These are phyloP conservation scores for Mythimna ferrago DNA, from an alignment of 2,888 invertebrate genomes.

Conservation along the genomic window DNA sequence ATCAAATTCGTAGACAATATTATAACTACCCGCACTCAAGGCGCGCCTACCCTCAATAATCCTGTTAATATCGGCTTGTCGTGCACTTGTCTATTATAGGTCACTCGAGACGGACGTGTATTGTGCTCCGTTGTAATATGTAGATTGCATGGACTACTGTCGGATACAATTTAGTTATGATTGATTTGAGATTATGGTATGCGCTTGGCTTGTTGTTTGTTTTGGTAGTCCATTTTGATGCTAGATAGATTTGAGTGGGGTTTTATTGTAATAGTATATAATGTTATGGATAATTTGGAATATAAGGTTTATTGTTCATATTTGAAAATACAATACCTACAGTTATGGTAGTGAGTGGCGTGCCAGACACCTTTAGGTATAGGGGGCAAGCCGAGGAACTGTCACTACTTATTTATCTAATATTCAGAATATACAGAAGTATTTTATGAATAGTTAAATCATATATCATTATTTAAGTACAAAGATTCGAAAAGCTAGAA, in stretches of 20 bases:
- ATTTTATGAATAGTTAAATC: too few species aligned
- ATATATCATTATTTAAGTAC: too few species aligned
- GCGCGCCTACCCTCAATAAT: conserved; percentile 41
- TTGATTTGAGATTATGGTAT: conserved; percentile 23
- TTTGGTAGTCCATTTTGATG: neutral
- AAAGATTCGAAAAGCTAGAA: too few species aligned
- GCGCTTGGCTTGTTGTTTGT: conserved; percentile 9
- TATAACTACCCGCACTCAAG: conserved; percentile 2
- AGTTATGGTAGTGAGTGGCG: too few species aligned
- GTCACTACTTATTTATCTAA: too few species aligned
- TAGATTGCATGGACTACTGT: conserved; percentile 38
- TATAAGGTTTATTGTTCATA: neutral
- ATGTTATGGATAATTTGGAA: neutral
- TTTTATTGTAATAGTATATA: neutral
- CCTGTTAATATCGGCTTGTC: conserved; percentile 38
- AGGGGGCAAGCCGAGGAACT: too few species aligned
- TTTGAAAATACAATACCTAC: too few species aligned
- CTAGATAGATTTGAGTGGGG: neutral
- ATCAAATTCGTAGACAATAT: conserved; percentile 11
- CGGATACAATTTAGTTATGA: conserved; percentile 33
- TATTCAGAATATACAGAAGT: too few species aligned
- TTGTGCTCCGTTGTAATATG: conserved; percentile 41
- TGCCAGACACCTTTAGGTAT: too few species aligned
- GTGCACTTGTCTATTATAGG: conserved; percentile 38
- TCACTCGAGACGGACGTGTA: conserved; percentile 35